Base-by-base conservation (phyloP, 1,140 invertebrate species). In the Schlechtendalia chinensis region DNA sequence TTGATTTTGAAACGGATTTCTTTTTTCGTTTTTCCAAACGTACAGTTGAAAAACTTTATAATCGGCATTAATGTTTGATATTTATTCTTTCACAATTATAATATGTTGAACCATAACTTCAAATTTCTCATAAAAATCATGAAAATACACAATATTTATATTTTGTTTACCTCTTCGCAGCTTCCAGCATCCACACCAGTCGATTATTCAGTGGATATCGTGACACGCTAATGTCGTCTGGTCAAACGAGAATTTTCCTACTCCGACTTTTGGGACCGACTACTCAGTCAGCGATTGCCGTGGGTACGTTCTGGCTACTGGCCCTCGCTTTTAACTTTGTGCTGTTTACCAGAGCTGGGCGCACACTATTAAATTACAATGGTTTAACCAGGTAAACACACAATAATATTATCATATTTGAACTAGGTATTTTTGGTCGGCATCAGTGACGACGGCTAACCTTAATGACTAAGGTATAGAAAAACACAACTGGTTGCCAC, bases 181-280 rank as follows among this genome's bases (percentile, higher is more conserved):
- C 85, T 58, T 85, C 84, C 1, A 87, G 86, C 56, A 87, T 87
- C 29, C 86, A 87, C 82, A 86, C 86, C 29, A 87, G 85, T 58
- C 82, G 85, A 67, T 84, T 86, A 0, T 86, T 86, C 81, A 84
- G 85, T 11, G 86, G 87, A 0, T 85, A 89, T 85, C 83, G 85
- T 12, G 85, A 87, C 14, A 79, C 58, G 4, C 58, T 79, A 16
- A 74, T 74, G 72, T 87, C 88, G 11, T 86, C 87, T 8, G 83
- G 85, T 19, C 82, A 59, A 16, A 19, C 32, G 1, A 61, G 56
- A 47, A 59, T 47, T 1, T 65, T 61, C 2, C 1, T 59, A 0
- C 74, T 83, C 27, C 83, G 89, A 12, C 88, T 87, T 5, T 84
- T 89, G 14, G 89, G 89, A 0, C 88, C 88, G 0, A 85, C 84